Conservation (phyloP, 1,140 invertebrate species). For the Drosophila repleta region DNA sequence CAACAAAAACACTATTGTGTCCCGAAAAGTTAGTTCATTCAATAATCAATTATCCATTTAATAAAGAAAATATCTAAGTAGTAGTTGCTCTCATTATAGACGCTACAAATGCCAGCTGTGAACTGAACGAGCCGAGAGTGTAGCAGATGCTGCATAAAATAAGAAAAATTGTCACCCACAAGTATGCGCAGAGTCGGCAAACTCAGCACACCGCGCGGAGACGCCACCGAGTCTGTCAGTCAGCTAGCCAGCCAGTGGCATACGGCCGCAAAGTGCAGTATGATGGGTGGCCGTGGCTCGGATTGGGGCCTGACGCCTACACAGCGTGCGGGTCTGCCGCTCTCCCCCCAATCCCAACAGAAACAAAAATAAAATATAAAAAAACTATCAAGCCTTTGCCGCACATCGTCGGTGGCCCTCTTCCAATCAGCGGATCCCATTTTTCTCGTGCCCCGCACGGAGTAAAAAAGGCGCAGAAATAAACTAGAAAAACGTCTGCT, state of each 20-base stretch:
- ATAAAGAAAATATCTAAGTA: too few species aligned
- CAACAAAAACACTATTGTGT: too few species aligned
- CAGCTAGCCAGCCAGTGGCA: conserved; percentile 72
- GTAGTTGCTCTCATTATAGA: not conserved
- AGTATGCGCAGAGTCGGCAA: conserved; percentile 42
- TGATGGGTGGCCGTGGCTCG: conserved; percentile 21
- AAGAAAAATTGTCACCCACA: conserved; percentile 75
- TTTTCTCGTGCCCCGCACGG: conserved; percentile 57
- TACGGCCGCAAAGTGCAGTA: conserved; percentile 72
- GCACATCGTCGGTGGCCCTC: conserved; percentile 48
- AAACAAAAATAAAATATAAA: conserved; percentile 11
- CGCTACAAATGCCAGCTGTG: not conserved
- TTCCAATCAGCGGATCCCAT: conserved; percentile 80
- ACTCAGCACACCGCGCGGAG: conserved; percentile 22
- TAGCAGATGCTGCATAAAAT: conserved; percentile 42
- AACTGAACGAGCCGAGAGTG: conserved; percentile 23
- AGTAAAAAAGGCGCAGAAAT: conserved; percentile 62
- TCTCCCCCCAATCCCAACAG: not conserved
- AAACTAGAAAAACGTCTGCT: conserved; percentile 76
- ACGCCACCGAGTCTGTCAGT: conserved; percentile 44
- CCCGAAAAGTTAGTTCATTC: too few species aligned
- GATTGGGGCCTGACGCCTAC: conserved; percentile 16
- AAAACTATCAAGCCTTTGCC: conserved; percentile 66
- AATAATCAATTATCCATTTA: too few species aligned
- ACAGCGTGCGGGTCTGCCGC: conserved; percentile 32